Evolutionary conservation across 2,797 vertebrate species (phyloP).

Genomic region (Hypotaenidia philippensis): DNA sequence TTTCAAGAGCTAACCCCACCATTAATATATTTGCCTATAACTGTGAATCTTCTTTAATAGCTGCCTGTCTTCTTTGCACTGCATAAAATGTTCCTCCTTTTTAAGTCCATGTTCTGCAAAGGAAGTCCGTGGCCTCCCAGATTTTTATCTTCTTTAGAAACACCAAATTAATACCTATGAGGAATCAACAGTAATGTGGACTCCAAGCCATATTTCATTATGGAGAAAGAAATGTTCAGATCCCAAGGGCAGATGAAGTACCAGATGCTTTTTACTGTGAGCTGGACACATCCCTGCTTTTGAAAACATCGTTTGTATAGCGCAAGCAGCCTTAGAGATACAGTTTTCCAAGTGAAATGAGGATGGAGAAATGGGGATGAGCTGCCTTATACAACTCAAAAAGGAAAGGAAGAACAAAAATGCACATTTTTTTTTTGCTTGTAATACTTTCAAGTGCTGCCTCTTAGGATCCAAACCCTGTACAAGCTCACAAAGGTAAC

Average conservation of each 20-base stretch:
- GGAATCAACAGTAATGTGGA: not conserved
- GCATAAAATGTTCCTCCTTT: not conserved
- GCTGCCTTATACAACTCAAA: not conserved
- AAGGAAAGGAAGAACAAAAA: not conserved
- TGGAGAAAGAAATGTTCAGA: not conserved
- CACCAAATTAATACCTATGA: not conserved
- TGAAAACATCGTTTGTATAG: not conserved
- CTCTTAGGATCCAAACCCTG: accelerated
- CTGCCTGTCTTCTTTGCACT: conserved; percentile 3
- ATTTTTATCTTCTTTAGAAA: not conserved
- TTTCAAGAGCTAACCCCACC: conserved; percentile 57
- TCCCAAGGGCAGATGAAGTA: not conserved
- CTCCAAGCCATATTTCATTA: not conserved
- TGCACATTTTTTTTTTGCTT: not conserved
- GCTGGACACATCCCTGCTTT: not conserved
- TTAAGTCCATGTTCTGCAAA: not conserved
- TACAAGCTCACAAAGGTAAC: not conserved
- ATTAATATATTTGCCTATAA: conserved; percentile 61
- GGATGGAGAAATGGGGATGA: not conserved
- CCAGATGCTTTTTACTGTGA: not conserved
- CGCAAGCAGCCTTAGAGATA: not conserved
- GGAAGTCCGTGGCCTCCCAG: not conserved
- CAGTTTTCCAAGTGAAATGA: not conserved
- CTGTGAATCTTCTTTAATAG: conserved; percentile 69
- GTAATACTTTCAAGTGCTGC: not conserved